Percentiles rank a stretch among this genome's conserved stretches.
Conservation (phyloP, 2,888 invertebrate genomes). For the Barypeithes pellucidus region DNA sequence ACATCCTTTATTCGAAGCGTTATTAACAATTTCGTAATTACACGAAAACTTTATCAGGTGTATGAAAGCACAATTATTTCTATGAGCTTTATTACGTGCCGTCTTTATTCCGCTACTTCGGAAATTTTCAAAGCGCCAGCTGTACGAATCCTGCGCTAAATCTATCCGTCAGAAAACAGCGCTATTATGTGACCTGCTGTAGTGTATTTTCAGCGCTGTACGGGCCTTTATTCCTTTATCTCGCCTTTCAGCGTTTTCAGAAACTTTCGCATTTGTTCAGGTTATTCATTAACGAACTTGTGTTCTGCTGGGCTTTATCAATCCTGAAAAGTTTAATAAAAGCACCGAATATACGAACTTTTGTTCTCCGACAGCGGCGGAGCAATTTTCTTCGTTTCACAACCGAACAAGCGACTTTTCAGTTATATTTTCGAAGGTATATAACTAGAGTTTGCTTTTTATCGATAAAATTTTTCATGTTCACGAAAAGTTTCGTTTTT, state of each 20-base stretch:
- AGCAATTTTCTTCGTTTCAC: neutral
- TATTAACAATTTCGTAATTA: constrained; percentile 38
- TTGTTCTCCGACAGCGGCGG: constrained; percentile 31
- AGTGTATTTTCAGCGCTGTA: constrained; percentile 66
- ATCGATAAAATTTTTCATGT: too few relatives aligned
- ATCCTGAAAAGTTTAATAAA: constrained; percentile 67
- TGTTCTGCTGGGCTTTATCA: constrained; percentile 65
- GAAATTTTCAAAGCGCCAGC: constrained; percentile 64
- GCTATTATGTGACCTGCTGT: constrained; percentile 65
- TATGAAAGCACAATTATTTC: constrained; percentile 61
- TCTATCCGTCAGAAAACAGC: constrained; percentile 65
- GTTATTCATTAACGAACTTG: constrained; percentile 71
- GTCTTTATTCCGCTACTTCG: constrained; percentile 64
- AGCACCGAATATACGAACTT: constrained; percentile 55
- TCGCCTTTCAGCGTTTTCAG: constrained; percentile 70
- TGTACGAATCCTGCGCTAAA: constrained; percentile 64
- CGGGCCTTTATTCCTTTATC: constrained; percentile 70
- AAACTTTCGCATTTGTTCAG: constrained; percentile 69
- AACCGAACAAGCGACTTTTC: too few relatives aligned
- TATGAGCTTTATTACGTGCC: constrained; percentile 58
- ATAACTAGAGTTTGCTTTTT: too few relatives aligned
- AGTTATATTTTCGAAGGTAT: too few relatives aligned
- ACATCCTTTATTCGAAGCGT: constrained; percentile 2
- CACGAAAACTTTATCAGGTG: constrained; percentile 57
- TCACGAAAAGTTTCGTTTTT: too few relatives aligned